Percentiles rank a stretch among this genome's conserved stretches.
Evolutionary conservation across 2,888 invertebrate species (phyloP).

Genomic region (Leucophenga montana): DNA sequence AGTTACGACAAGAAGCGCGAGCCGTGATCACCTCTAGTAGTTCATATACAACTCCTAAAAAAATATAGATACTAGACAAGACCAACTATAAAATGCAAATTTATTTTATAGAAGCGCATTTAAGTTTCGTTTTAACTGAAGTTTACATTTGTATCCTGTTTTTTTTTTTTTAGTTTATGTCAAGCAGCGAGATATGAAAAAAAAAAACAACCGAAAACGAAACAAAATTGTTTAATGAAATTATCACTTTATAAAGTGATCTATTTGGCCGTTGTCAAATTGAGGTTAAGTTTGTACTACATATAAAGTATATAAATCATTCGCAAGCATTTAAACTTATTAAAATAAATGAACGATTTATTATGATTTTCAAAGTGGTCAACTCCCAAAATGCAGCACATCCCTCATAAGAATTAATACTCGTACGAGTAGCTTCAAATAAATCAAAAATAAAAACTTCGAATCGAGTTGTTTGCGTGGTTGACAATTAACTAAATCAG

Average conservation of each 20-base stretch:
- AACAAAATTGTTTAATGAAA: conserved; percentile 36
- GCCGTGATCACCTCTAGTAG: no score
- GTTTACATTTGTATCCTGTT: neutral
- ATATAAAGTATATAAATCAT: conserved; percentile 6
- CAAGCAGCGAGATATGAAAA: conserved; percentile 14
- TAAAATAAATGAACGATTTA: neutral
- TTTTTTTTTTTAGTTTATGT: conserved; percentile 37
- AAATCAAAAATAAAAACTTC: neutral
- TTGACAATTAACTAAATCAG: conserved; percentile 49
- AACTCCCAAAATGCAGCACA: no score
- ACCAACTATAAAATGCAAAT: no score
- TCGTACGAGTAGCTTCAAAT: no score
- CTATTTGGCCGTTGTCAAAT: conserved; percentile 20
- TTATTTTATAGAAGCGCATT: no score
- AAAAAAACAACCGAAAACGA: neutral
- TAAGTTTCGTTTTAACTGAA: no score
- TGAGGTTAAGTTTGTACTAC: conserved; percentile 11
- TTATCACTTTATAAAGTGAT: conserved; percentile 33
- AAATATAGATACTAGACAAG: no score
- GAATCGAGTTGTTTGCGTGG: conserved; percentile 47
- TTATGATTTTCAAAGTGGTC: neutral
- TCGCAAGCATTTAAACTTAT: neutral
- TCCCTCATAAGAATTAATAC: no score
- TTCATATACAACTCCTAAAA: no score
- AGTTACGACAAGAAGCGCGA: no score